Evolutionary conservation across 1,140 invertebrate genomes (phyloP).

Genomic region (Tetragnatha versicolor): DNA sequence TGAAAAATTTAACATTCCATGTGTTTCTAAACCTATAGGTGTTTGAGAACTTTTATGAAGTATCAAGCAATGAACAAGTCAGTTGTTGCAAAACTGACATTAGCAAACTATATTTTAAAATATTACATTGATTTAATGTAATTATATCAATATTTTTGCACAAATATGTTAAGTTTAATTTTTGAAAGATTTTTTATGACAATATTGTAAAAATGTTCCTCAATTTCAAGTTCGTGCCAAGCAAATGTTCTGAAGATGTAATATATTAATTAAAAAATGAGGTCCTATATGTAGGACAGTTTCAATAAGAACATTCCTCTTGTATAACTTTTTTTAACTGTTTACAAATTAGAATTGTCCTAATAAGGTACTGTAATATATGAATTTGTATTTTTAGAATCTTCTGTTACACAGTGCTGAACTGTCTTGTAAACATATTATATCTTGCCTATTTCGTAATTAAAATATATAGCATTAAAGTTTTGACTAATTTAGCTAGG

Average conservation of each 20-base stretch:
- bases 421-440: slow-evolving; percentile 2
- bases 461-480: not conserved
- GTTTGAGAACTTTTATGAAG: slow-evolving; percentile 1
- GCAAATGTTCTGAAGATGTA: not conserved
- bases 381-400: slow-evolving; percentile 29
- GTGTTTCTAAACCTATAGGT: slow-evolving; percentile 9
- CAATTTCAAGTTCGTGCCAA: slow-evolving; percentile 6
- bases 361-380: slow-evolving; percentile 10
- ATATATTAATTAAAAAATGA: not conserved
- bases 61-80: not conserved
- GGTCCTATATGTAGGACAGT: not conserved
- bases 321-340: slow-evolving; percentile 26
- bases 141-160: slow-evolving; percentile 7
- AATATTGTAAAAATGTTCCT: slow-evolving; percentile 7
- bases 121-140: not conserved
- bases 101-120: slow-evolving; percentile 12
- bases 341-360: slow-evolving; percentile 7
- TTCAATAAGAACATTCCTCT: slow-evolving; percentile 27
- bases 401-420: not conserved
- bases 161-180: slow-evolving; percentile 1
- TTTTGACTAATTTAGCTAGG: too few species aligned
- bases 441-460: slow-evolving; percentile 31
- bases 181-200: slow-evolving; percentile 1
- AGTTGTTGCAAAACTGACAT: not conserved
- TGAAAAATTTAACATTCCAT: slow-evolving; percentile 37